Evolutionary conservation across 2,113 vertebrate genomes (phyloP).

Genomic region (Bagarius yarrelli): DNA sequence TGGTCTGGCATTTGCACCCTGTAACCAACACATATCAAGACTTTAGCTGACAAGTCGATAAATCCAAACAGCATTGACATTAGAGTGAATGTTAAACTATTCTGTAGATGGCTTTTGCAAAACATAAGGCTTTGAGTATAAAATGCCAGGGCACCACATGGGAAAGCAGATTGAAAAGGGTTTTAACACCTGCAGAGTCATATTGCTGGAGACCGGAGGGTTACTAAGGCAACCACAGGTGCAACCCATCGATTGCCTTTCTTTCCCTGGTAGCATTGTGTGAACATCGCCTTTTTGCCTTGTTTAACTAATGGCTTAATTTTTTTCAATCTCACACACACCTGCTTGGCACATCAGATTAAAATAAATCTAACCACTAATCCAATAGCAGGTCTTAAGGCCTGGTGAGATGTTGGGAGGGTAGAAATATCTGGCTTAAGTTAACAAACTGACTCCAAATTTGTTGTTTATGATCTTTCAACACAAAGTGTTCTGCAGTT

Average conservation of each 20-base stretch:
- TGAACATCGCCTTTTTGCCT: constrained; percentile 36
- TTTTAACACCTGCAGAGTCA: constrained; percentile 49
- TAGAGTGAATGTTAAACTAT: constrained; percentile 13
- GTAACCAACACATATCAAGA: not conserved
- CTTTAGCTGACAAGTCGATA: not conserved
- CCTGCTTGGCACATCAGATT: not conserved
- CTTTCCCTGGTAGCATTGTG: constrained; percentile 63
- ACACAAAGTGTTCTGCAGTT: not conserved
- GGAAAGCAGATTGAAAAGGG: constrained; percentile 28
- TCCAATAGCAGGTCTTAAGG: not conserved
- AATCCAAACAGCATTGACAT: constrained; percentile 8
- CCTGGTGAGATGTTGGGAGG: not conserved
- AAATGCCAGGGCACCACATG: constrained; percentile 46
- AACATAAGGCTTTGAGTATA: constrained; percentile 33
- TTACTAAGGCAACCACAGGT: constrained; percentile 67
- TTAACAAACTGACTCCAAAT: not conserved
- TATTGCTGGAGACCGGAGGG: constrained; percentile 35
- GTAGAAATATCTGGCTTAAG: not conserved
- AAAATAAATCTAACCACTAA: not conserved
- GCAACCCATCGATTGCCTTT: constrained; percentile 62
- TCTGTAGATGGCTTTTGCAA: not conserved
- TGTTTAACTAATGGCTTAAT: not conserved
- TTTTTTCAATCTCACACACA: not conserved
- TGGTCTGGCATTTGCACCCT: not conserved
- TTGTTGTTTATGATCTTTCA: not conserved